Percentiles rank a stretch among this genome's conserved stretches.
These are phyloP conservation scores for Pseudochaenichthys georgianus DNA, from an alignment of 2,797 vertebrate genomes.

Conservation along the genomic window DNA sequence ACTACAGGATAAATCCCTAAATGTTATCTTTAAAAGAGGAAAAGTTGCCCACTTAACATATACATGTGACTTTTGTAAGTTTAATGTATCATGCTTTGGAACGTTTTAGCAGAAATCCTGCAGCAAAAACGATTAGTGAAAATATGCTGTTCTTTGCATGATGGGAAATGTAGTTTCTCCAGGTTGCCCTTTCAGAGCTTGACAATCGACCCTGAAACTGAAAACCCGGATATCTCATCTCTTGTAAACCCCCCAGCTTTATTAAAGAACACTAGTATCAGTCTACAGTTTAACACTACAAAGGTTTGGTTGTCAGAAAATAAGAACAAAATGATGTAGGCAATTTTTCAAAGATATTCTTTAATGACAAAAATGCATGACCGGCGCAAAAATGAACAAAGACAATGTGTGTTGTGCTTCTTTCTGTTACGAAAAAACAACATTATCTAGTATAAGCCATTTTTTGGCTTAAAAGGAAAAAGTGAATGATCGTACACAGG, in stretches of 20 bases:
- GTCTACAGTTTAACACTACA: neutral
- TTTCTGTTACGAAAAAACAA: constrained; percentile 13
- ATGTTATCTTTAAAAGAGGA: neutral
- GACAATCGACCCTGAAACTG: neutral
- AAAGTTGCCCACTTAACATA: neutral
- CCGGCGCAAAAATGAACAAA: constrained; percentile 2
- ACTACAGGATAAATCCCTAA: neutral
- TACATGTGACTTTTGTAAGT: no score
- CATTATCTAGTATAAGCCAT: neutral
- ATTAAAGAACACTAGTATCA: neutral
- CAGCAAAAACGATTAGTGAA: neutral
- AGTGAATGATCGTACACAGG: neutral
- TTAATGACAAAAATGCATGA: constrained; percentile 44
- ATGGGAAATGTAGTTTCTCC: neutral
- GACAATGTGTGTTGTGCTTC: constrained; percentile 6
- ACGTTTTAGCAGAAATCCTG: constrained; percentile 1
- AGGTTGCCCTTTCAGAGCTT: neutral
- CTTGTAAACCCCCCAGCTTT: neutral
- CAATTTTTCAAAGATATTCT: constrained; percentile 26
- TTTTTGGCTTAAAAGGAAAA: constrained; percentile 12
- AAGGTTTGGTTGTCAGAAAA: neutral
- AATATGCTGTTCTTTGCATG: neutral
- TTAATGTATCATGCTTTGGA: neutral
- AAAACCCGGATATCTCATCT: neutral
- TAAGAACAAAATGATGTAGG: neutral